Percentiles rank a stretch among this genome's conserved stretches.
Conservation (phyloP, 2,888 invertebrate species). For the Cryptocephalus moraei region DNA sequence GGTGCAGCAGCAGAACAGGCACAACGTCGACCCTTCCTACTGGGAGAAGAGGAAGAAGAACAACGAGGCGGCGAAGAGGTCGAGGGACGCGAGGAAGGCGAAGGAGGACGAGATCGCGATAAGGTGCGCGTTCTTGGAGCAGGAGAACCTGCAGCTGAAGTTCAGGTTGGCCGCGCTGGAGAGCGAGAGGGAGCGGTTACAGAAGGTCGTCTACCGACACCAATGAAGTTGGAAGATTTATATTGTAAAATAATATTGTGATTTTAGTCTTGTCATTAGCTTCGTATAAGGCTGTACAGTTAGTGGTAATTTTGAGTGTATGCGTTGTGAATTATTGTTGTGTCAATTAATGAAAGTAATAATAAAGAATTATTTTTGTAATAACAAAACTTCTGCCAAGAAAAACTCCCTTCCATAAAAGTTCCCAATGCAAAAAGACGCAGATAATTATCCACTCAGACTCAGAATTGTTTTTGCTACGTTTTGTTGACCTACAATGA, state of each 20-base stretch:
- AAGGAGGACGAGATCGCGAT: slow-evolving; percentile 91
- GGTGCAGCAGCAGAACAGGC: slow-evolving; percentile 16
- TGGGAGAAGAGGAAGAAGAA: slow-evolving; percentile 83
- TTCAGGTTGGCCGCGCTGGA: slow-evolving; percentile 17
- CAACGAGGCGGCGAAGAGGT: slow-evolving; percentile 91
- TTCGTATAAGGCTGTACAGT: neutral
- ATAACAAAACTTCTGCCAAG: too few relatives aligned
- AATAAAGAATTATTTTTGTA: too few relatives aligned
- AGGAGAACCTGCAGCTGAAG: slow-evolving; percentile 71
- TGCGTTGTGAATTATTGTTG: neutral
- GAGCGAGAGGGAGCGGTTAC: slow-evolving; percentile 23
- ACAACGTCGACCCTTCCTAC: slow-evolving; percentile 62
- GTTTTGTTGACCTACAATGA: too few relatives aligned
- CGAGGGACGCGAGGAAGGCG: slow-evolving; percentile 77
- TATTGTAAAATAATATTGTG: neutral
- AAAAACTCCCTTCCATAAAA: too few relatives aligned
- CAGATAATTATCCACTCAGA: too few relatives aligned
- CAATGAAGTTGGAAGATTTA: neutral
- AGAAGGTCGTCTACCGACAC: slow-evolving; percentile 10
- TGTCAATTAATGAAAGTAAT: neutral
- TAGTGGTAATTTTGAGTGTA: neutral
- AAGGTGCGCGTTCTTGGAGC: slow-evolving; percentile 75
- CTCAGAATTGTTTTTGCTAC: too few relatives aligned
- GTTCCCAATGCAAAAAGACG: too few relatives aligned
- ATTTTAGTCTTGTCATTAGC: neutral